phyloP scores from a whole-genome alignment of 2,888 invertebrate species.

The Phytoseiulus persimilis region DNA sequence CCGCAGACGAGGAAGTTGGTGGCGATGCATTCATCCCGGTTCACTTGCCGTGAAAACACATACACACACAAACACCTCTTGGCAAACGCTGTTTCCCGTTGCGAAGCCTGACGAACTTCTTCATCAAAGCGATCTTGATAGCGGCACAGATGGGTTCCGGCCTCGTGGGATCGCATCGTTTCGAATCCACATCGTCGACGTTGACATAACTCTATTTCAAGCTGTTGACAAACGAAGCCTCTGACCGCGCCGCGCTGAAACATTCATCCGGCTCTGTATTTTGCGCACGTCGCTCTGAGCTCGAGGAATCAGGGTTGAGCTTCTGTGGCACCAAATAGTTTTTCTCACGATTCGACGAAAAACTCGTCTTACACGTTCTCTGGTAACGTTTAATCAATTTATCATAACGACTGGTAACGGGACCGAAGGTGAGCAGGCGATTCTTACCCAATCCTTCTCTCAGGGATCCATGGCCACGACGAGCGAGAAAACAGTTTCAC shows the following conservation, averaged over 20 bases:
- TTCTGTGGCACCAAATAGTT: too few relatives aligned
- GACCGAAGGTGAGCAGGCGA: too few relatives aligned
- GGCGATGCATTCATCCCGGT: too few relatives aligned
- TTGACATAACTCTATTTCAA: neutral
- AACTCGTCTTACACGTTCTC: too few relatives aligned
- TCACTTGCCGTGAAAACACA: neutral
- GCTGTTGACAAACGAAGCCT: neutral
- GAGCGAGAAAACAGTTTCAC: too few relatives aligned
- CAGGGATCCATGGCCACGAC: too few relatives aligned
- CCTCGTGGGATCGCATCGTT: neutral
- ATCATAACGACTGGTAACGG: too few relatives aligned
- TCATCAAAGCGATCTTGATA: neutral
- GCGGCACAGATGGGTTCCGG: neutral
- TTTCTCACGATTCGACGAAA: too few relatives aligned
- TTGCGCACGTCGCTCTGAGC: neutral
- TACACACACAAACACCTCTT: neutral
- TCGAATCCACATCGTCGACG: neutral
- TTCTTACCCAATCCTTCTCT: too few relatives aligned
- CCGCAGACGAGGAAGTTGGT: too few relatives aligned
- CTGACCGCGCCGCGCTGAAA: neutral
- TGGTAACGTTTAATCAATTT: too few relatives aligned
- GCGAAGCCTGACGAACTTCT: neutral
- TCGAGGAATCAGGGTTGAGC: neutral
- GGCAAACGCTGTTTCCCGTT: neutral
- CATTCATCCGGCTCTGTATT: neutral